Conservation (phyloP, 1,140 invertebrate species). For the Hirudo medicinalis region DNA sequence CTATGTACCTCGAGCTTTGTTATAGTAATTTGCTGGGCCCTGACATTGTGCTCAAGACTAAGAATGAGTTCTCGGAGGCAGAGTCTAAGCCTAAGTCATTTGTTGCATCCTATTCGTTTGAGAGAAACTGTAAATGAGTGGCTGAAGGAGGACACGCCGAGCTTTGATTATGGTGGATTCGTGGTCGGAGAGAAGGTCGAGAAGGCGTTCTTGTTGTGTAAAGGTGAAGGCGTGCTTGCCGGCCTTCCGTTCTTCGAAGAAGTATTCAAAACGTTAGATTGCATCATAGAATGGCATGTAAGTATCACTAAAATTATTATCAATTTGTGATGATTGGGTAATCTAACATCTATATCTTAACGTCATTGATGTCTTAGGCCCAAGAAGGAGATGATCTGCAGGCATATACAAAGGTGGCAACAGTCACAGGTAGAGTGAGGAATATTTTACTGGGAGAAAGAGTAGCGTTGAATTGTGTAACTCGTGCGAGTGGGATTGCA, state of each 20-base stretch:
- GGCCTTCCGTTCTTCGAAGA: conserved; percentile 43
- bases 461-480: conserved; percentile 39
- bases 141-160: conserved; percentile 39
- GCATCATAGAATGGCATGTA: conserved; percentile 34
- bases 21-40: too few relatives aligned
- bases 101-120: conserved; percentile 33
- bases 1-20: too few relatives aligned
- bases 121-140: conserved; percentile 34
- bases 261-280: conserved; percentile 39
- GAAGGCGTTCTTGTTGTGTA: conserved; percentile 35
- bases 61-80: not conserved
- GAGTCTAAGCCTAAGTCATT: conserved; percentile 8
- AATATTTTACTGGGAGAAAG: conserved; percentile 42
- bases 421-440: conserved; percentile 21
- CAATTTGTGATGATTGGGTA: not conserved
- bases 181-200: conserved; percentile 38
- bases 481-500: conserved; percentile 42
- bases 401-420: conserved; percentile 1
- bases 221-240: conserved; percentile 39
- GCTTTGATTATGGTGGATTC: conserved; percentile 40
- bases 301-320: conserved; percentile 30
- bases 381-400: conserved; percentile 1
- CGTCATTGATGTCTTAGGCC: not conserved
- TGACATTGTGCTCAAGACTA: too few relatives aligned
- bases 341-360: not conserved